Conservation (phyloP, 2,797 vertebrate species). For the Molossus molossus region DNA sequence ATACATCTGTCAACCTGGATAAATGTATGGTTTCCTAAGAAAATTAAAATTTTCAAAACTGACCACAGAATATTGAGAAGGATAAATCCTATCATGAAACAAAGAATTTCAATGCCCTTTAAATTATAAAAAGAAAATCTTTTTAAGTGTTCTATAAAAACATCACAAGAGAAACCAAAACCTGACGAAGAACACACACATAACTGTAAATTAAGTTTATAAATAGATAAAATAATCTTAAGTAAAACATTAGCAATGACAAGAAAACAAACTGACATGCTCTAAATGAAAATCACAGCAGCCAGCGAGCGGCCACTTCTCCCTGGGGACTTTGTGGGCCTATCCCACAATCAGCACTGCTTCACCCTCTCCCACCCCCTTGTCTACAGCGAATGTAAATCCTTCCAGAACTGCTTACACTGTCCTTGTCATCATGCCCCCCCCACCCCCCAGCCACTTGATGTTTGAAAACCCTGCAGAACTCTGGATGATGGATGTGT, state of each 20-base stretch:
- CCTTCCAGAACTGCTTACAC: not conserved
- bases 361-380: not conserved
- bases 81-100: constrained; percentile 24
- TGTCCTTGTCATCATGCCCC: too few species aligned
- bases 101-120: constrained; percentile 40
- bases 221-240: constrained; percentile 20
- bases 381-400: not conserved
- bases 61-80: constrained; percentile 7
- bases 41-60: constrained; percentile 57
- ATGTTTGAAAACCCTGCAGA: not conserved
- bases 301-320: not conserved
- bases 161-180: constrained; percentile 43
- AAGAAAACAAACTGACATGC: not conserved
- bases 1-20: too few species aligned
- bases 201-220: constrained; percentile 3
- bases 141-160: not conserved
- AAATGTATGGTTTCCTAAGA: constrained; percentile 40
- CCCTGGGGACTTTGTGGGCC: not conserved
- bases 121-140: constrained; percentile 43
- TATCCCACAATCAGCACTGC: not conserved
- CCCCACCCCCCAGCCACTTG: not conserved
- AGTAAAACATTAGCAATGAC: constrained; percentile 29
- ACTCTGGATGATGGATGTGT: not conserved
- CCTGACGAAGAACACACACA: not conserved
- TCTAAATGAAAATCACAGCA: not conserved